Evolutionary conservation across 2,113 vertebrate genomes (phyloP).

Genomic region (Herpailurus yagouaroundi): DNA sequence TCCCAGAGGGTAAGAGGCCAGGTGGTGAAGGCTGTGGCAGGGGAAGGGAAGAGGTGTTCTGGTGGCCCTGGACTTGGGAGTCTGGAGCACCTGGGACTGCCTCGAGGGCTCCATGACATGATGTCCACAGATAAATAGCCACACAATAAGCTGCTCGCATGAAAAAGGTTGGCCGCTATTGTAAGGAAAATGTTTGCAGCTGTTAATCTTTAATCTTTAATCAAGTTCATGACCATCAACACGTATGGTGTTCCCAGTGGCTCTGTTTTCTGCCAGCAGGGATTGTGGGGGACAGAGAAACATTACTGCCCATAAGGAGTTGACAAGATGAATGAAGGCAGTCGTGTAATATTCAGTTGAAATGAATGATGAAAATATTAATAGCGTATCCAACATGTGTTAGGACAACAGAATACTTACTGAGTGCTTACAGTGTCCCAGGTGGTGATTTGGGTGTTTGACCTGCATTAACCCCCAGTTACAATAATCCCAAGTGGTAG

Average conservation of each 20-base stretch:
- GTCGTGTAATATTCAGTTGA: neutral
- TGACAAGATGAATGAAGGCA: neutral
- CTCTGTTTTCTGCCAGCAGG: neutral
- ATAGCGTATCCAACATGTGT: neutral
- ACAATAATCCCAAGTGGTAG: too few relatives aligned
- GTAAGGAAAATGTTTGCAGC: neutral
- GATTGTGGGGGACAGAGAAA: neutral
- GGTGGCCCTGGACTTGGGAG: neutral
- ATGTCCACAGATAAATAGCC: neutral
- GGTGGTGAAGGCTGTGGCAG: neutral
- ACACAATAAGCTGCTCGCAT: accelerated
- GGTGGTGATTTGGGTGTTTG: neutral
- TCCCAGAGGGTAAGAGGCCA: neutral
- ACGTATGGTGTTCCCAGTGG: neutral
- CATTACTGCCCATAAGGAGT: neutral
- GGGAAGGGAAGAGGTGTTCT: neutral
- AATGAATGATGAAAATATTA: neutral
- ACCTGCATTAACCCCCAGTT: neutral
- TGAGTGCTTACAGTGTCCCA: neutral
- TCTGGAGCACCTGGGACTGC: neutral
- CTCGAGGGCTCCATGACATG: accelerated
- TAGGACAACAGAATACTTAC: neutral
- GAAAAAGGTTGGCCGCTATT: neutral
- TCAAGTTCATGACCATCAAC: neutral
- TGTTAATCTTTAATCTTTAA: neutral